Evolutionary conservation across 1,140 invertebrate genomes (phyloP).

Genomic region (Akabosia matsudoensis): DNA sequence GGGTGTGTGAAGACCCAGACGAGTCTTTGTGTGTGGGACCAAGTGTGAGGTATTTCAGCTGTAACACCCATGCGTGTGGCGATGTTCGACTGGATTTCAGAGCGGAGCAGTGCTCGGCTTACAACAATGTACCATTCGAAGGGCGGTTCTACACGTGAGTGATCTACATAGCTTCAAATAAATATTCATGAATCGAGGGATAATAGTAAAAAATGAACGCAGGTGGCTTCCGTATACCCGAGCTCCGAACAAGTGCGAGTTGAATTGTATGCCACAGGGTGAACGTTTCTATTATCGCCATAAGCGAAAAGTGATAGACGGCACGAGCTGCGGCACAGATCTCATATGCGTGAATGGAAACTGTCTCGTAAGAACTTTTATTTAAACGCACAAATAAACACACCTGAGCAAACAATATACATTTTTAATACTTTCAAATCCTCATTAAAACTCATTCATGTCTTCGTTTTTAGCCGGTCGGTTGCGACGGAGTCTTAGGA

Average conservation of each 20-base stretch:
- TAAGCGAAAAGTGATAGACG: constrained; percentile 78
- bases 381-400: background rate
- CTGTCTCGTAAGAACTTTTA: constrained; percentile 68
- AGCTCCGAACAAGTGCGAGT: constrained; percentile 82
- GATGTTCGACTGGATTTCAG: constrained; percentile 73
- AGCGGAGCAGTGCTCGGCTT: constrained; percentile 77
- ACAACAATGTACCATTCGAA: constrained; percentile 71
- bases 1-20: constrained; percentile 61
- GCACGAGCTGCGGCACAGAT: constrained; percentile 80
- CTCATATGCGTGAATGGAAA: constrained; percentile 88
- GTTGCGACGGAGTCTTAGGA: constrained; percentile 92
- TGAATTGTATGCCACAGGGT: constrained; percentile 90
- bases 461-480: constrained; percentile 68
- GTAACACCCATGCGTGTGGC: constrained; percentile 59
- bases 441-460: background rate
- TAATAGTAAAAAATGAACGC: constrained; percentile 24
- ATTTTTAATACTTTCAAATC: background rate
- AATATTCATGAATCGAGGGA: background rate
- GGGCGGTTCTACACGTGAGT: constrained; percentile 72
- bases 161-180: constrained; percentile 9
- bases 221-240: constrained; percentile 84
- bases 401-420: background rate
- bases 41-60: constrained; percentile 33
- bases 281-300: constrained; percentile 91
- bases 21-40: background rate